A percentile compares a stretch with the other conserved stretches of the same genome.
These are phyloP conservation scores for Leptinotarsa peninsularis DNA, from an alignment of 2,888 invertebrate species.

Conservation along the genomic window DNA sequence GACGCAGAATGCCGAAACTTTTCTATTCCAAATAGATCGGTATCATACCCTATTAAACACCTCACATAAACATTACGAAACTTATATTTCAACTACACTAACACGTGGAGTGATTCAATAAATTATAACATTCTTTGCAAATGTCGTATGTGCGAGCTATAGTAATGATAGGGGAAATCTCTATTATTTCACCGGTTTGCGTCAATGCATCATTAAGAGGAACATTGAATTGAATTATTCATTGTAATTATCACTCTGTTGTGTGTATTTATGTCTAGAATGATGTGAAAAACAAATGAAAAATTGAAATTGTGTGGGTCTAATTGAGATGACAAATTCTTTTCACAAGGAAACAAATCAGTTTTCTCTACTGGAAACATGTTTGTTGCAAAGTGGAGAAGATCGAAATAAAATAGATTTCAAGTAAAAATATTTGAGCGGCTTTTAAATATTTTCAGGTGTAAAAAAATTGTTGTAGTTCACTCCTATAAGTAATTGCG, in stretches of 20 bases:
- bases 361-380: too few relatives aligned
- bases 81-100: background rate
- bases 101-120: background rate
- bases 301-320: background rate
- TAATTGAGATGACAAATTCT: background rate
- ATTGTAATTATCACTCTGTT: background rate
- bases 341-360: too few relatives aligned
- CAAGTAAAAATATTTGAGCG: too few relatives aligned
- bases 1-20: too few relatives aligned
- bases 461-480: too few relatives aligned
- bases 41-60: too few relatives aligned
- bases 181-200: slow-evolving; percentile 6
- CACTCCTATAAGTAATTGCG: too few relatives aligned
- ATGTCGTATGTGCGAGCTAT: background rate
- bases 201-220: slow-evolving; percentile 7
- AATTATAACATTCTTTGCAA: background rate
- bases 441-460: too few relatives aligned
- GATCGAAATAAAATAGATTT: too few relatives aligned
- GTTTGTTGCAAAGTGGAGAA: too few relatives aligned
- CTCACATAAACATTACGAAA: too few relatives aligned
- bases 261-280: background rate
- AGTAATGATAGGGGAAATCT: slow-evolving; percentile 2
- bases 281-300: background rate
- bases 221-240: slow-evolving; percentile 3
- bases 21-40: too few relatives aligned